Base-by-base conservation (phyloP, 2,113 vertebrate species). In the Oncorhynchus masou region DNA sequence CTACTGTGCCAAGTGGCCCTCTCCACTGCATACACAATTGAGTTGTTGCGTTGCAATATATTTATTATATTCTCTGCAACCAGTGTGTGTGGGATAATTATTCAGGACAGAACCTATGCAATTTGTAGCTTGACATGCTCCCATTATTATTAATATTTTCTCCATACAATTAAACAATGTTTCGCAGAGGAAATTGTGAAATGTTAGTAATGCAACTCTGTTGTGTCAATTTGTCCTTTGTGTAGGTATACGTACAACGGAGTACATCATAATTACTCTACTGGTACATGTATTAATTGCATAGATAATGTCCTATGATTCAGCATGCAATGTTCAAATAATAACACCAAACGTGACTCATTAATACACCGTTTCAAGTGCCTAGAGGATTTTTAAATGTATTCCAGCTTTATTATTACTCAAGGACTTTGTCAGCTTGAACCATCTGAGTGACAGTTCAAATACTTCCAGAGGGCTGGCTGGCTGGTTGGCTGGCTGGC, bases 381-480 rank as follows among this genome's bases (percentile, higher is more conserved):
- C 7, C n/a, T 57, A 6, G 19, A 57, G 51, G 19, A 57, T 20
- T 57, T 57, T 1, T 3, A 57, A 51, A 51, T 16, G 49, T 51
- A 51, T 51, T 51, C 19, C n/a, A 60, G n/a, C n/a, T 54, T 54
- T 62, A 22, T 24, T 62, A 22, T 22, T 24, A 62, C 2, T 22
- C 59, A 2, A 8, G 62, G 64, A 67, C 48, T 54, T 68, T 67
- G 49, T 73, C 51, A 48, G 71, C 64, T 22, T 57, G 65, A 39
- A 73, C 64, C 76, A 59, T 39, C 34, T 20, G 64, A 70, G 71
- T 62, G 29, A 19, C 29, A 15, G 71, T 68, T 78, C 64, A 68
- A 73, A 78, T 16, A 57, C 65, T 39, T 20, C 48, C 27, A 39
- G 70, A 59, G 70, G 76, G 76, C 64, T 34, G 13, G 64, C 48